Base-by-base conservation (phyloP, 2,113 vertebrate genomes). In the Hypomesus transpacificus region DNA sequence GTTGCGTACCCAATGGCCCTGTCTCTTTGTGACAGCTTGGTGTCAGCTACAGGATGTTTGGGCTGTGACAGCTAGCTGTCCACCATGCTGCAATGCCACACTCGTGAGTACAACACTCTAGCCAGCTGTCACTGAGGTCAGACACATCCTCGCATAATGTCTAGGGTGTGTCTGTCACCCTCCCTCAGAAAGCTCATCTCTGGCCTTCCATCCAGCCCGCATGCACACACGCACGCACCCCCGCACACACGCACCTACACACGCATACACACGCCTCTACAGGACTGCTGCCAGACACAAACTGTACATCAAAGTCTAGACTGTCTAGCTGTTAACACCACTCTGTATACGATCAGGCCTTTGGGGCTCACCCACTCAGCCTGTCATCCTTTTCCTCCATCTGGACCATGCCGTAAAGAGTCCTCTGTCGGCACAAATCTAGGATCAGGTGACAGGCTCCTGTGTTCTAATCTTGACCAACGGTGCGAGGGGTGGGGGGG, bases 261-360 rank as follows among this genome's bases (percentile, higher is more conserved):
- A 7, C 4, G 31, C 31, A 34, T 34, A 34, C 31, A 34, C 31
- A 34, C 7, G 31, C 31, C 31, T 34, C 31, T 34, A 54, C 14
- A 54, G 14, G 53, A 9, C 53, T 18, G 14, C 53, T 54, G 53
- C 18, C 53, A 54, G 53, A 54, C 53, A 54, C 53, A 4, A 14
- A 54, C 53, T 16, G 9, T 6, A 26, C 7, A 61, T 26, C 59
- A 24, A 3, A 18, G 59, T 17, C 59, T 61, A 9, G 7, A 58
- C 56, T 1, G 17, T 9, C 56, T 20, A 18, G 17, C 14, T 21
- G 22, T 9, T 26, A n/a, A 68, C 20, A 9, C 18, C 20, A 53
- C 16, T 24, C 14, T 34, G 68, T 69, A 58, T 69, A 52, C 28
- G 52, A 69, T 24, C 68, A 58, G 68, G 22, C 52, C 52, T 53